Conservation (phyloP, 2,888 invertebrate genomes). For the Amphipyra tragopoginis region DNA sequence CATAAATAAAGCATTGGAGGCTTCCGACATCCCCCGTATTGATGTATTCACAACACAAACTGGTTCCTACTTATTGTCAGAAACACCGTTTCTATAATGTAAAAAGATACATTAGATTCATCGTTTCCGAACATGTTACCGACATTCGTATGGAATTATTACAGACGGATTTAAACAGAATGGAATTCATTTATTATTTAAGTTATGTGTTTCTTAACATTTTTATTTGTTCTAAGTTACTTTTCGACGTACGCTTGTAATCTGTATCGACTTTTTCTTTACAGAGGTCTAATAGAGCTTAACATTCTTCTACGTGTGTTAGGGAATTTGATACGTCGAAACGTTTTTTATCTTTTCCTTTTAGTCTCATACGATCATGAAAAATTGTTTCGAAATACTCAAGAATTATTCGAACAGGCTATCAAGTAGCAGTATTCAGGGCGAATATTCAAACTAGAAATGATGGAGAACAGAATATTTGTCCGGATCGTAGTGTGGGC, state of each 20-base stretch:
- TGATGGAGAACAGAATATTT: constrained; percentile 43
- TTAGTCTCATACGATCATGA: constrained; percentile 6
- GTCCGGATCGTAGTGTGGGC: constrained; percentile 29
- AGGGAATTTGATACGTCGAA: constrained; percentile 23
- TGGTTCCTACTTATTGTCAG: constrained; percentile 74
- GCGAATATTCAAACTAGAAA: constrained; percentile 26
- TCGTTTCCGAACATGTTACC: constrained; percentile 53
- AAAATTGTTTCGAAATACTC: constrained; percentile 15
- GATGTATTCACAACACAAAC: constrained; percentile 80
- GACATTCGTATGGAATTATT: constrained; percentile 37
- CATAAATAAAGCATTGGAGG: constrained; percentile 81
- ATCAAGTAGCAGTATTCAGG: constrained; percentile 18
- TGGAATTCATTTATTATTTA: constrained; percentile 25
- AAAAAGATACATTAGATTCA: constrained; percentile 64
- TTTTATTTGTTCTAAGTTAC: constrained; percentile 9
- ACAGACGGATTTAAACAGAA: constrained; percentile 15
- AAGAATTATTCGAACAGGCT: constrained; percentile 32
- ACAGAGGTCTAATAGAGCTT: constrained; percentile 9
- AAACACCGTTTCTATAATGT: constrained; percentile 67
- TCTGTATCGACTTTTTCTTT: constrained; percentile 9
- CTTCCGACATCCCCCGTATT: constrained; percentile 77
- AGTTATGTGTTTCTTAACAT: constrained; percentile 6
- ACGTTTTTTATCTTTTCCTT: constrained; percentile 17
- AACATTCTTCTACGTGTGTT: constrained; percentile 7
- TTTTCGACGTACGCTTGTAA: constrained; percentile 15